phyloP scores from a whole-genome alignment of 2,888 invertebrate genomes.

The Eristalis arbustorum region DNA sequence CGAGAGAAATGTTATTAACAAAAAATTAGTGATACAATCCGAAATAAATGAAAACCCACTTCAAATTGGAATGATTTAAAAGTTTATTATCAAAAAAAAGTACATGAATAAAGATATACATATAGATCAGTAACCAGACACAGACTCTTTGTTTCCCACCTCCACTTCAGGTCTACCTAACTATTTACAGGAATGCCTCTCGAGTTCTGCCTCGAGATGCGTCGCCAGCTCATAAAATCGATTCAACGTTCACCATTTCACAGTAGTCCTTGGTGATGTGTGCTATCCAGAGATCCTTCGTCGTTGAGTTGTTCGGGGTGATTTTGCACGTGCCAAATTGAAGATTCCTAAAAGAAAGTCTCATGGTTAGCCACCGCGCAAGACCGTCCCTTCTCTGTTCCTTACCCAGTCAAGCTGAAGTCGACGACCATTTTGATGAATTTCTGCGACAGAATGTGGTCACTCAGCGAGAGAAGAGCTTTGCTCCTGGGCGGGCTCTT shows the following conservation, averaged over 20 bases:
- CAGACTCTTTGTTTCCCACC: too few species aligned
- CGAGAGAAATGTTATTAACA: background rate
- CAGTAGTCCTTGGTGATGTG: conserved; percentile 38
- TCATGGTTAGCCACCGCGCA: too few species aligned
- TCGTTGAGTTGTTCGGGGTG: conserved; percentile 23
- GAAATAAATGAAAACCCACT: background rate
- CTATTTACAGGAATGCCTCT: background rate
- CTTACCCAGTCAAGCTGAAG: conserved; percentile 65
- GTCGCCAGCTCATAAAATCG: background rate
- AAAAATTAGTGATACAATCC: background rate
- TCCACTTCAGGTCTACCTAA: background rate
- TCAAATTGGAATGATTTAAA: background rate
- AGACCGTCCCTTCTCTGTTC: background rate
- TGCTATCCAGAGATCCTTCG: background rate
- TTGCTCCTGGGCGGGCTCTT: conserved; percentile 22
- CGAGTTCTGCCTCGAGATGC: too few species aligned
- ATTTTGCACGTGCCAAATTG: conserved; percentile 41
- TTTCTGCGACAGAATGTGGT: conserved; percentile 71
- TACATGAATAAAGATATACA: background rate
- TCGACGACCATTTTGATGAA: conserved; percentile 74
- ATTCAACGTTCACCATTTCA: conserved; percentile 1
- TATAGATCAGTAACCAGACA: background rate
- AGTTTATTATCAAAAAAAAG: background rate
- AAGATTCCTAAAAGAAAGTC: conserved; percentile 4
- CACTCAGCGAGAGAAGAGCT: conserved; percentile 56